These are phyloP conservation scores for Toxotes chatareus DNA, from an alignment of 2,113 vertebrate genomes.

Conservation along the genomic window DNA sequence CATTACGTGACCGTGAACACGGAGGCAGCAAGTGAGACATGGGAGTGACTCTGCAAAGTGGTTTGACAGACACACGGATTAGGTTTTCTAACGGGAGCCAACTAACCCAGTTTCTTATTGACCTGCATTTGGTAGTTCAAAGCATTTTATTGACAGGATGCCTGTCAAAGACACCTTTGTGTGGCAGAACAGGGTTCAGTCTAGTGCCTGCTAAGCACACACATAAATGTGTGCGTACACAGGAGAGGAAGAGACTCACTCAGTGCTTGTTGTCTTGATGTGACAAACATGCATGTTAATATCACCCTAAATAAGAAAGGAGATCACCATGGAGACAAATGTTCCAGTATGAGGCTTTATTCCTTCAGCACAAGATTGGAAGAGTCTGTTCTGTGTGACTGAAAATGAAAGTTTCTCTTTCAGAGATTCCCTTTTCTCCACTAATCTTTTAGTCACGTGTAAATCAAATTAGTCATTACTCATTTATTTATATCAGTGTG, in stretches of 20 bases:
- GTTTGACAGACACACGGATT: constrained; percentile 68
- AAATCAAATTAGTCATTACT: constrained; percentile 12
- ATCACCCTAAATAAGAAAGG: constrained; percentile 18
- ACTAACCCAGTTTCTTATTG: constrained; percentile 71
- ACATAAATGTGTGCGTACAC: not conserved
- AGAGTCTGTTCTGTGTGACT: constrained; percentile 21
- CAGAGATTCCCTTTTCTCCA: not conserved
- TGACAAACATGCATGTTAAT: constrained; percentile 23
- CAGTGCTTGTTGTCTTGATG: constrained; percentile 5
- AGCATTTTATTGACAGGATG: constrained; percentile 66
- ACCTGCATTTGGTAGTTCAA: constrained; percentile 61
- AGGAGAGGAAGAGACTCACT: not conserved
- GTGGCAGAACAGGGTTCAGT: constrained; percentile 30
- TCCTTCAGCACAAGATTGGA: not conserved
- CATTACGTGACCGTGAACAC: not conserved
- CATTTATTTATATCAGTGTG: not conserved
- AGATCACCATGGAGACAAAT: constrained; percentile 53
- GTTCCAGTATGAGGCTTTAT: constrained; percentile 16
- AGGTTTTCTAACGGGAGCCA: constrained; percentile 46
- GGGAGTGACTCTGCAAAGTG: constrained; percentile 17
- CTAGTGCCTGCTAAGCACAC: constrained; percentile 37
- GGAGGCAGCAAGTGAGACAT: not conserved
- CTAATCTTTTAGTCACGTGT: not conserved
- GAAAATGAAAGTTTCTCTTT: not conserved
- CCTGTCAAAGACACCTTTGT: constrained; percentile 50